Base-by-base conservation (phyloP, 2,113 vertebrate genomes). In the Alexandromys fortis region DNA sequence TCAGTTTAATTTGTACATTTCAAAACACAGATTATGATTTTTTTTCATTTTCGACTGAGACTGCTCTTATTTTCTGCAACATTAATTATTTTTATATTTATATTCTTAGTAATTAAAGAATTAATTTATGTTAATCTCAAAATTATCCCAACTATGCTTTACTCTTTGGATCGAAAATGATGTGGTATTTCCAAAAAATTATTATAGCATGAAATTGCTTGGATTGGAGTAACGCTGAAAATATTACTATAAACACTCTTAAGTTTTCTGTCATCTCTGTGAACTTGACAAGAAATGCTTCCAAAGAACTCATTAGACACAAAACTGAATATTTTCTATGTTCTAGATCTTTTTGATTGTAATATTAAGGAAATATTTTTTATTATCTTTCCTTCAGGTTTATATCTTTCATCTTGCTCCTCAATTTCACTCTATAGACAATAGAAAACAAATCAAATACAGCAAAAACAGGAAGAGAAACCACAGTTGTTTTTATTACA, bases 131-230 rank as follows among this genome's bases (percentile, higher is more conserved):
- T 28, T 86, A 76, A 63, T 89, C 2, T 94, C 35, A 38, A 82
- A 91, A 83, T 92, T 96, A 63, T 38, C 3, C 3, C 49, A 82
- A 49, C 30, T 77, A 38, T 94, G 45, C 11, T 45, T 90, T 96
- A 14, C 19, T 86, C 81, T 16, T 86, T 89, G 82, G 33, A 49
- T 91, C 42, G 24, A 89, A 94, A 94, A 68, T 65, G 11, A 17
- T 6, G 12, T 86, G 24, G 3, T 3, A 72, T 94, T 52, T 94
- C 78, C 82, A 61, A 70, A 13, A 85, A 90, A 89, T 79, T 83
- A 82, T 65, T 90, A 81, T 30, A 96, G 35, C n/a, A 22, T 28
- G 55, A 82, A 91, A 89, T 26, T 65, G 0, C 72, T 49, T 94
- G 63, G 22, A 35, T 93, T 95, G 47, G 21, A 91, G 14, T 79